Percentiles rank a stretch among this genome's conserved stretches.
phyloP scores from a whole-genome alignment of 2,888 invertebrate species.

The Torymus texanus region DNA sequence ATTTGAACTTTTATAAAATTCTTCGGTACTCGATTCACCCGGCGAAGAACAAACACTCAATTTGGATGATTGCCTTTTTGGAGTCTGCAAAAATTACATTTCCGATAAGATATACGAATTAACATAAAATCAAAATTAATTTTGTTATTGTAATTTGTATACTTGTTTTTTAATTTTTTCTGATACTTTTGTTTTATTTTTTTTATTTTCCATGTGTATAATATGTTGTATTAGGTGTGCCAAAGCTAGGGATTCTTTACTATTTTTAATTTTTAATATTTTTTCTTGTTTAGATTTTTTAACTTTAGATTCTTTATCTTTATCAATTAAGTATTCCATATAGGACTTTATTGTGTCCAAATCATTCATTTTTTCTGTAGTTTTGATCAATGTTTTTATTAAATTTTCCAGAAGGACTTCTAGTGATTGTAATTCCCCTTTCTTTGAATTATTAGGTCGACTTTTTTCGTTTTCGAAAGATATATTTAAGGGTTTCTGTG shows the following conservation, averaged over 20 bases:
- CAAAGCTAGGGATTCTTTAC: constrained; percentile 11
- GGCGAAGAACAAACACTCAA: constrained; percentile 45
- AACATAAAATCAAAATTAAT: constrained; percentile 9
- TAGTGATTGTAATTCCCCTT: constrained; percentile 2
- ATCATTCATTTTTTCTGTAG: constrained; percentile 31
- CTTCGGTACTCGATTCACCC: constrained; percentile 39
- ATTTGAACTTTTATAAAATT: constrained; percentile 12
- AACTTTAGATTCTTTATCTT: constrained; percentile 26
- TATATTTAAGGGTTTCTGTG: neutral
- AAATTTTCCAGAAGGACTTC: constrained; percentile 39
- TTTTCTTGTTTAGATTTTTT: neutral
- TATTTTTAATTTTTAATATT: constrained; percentile 6
- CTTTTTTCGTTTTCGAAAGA: constrained; percentile 3
- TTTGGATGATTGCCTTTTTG: constrained; percentile 47
- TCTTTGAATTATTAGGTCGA: neutral
- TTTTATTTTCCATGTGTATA: constrained; percentile 19
- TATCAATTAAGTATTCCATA: constrained; percentile 32
- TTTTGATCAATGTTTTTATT: constrained; percentile 28
- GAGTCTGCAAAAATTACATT: constrained; percentile 10
- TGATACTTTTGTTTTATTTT: constrained; percentile 10
- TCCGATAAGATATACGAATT: neutral
- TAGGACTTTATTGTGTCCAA: constrained; percentile 22
- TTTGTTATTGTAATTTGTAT: constrained; percentile 19
- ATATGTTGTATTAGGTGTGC: constrained; percentile 15
- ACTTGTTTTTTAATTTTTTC: constrained; percentile 8